phyloP scores from a whole-genome alignment of 2,797 vertebrate species.

The Sciurus vulgaris region DNA sequence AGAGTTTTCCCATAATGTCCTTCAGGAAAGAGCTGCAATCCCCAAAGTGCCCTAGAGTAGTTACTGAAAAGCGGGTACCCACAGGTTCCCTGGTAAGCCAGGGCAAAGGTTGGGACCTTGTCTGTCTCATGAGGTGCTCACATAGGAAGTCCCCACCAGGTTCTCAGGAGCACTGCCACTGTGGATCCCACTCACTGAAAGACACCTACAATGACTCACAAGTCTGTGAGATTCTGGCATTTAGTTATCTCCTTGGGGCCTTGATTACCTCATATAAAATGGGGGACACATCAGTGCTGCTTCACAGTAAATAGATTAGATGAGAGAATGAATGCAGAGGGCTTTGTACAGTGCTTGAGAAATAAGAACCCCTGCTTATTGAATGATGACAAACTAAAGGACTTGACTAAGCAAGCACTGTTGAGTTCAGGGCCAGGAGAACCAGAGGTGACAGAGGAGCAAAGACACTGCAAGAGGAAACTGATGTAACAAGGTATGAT shows the following conservation, averaged over 20 bases:
- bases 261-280: neutral
- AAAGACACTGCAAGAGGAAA: neutral
- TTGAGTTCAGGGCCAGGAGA: neutral
- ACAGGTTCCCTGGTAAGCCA: neutral
- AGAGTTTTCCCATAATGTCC: neutral
- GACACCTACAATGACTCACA: neutral
- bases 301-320: neutral
- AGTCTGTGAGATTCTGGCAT: neutral
- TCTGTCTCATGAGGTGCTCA: neutral
- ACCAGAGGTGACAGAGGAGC: neutral
- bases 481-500: neutral
- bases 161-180: neutral
- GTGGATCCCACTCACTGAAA: neutral
- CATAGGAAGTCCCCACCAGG: neutral
- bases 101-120: accelerated
- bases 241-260: neutral
- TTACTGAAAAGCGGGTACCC: neutral
- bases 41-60: neutral
- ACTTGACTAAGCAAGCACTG: neutral
- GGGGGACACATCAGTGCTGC: neutral
- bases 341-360: neutral
- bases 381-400: neutral
- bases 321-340: neutral
- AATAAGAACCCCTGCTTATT: neutral
- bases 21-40: neutral